Evolutionary conservation across 2,888 invertebrate species (phyloP), one percentile per base, ranked within the genome.

Genomic region (Dichetophora obliterata): DNA sequence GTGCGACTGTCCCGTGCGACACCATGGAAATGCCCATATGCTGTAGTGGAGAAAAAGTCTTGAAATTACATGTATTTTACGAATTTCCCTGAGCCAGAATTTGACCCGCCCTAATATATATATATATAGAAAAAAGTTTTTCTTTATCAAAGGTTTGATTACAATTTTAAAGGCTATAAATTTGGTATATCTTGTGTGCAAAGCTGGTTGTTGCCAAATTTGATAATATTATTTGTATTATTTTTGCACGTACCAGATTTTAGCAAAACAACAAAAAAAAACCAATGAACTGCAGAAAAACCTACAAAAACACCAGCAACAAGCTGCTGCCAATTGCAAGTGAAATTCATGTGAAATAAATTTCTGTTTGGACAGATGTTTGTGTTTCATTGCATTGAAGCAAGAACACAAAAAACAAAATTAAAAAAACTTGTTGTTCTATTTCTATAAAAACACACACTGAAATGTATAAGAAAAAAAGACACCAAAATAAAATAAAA

Each of bases 351-450:
- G 65, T 75, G 74, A 66, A 75, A 54, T 75, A 54, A 66, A 52
- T 66, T 66, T 75, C 48, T 65, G 65, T 66, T 52, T 75, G 66
- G 66, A 75, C 65, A 66, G 65, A 75, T 75, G 65, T 75, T 75
- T 66, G 65, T 14, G 54, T 37, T 57, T 66, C 4, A 19, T 31
- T 66, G 50, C 61, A 70, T 19, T 22, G 8, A 70, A 70, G 16
- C 34, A 19, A 34, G 14, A 8, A 14, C n/a, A 63, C 14, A 22
- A 48, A 34, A 71, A 70, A n/a, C 54, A 52, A 70, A 70, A 70
- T n/a, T 43, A 5, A 37, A 1, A 54, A 71, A 19, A n/a, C n/a
- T n/a, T 11, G 11, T 34, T 54, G 24, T 37, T 31, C 72, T 73
- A 73, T 54, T 70, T 70, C 50, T 70, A 70, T 52, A 16, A 22